phyloP scores from a whole-genome alignment of 1,140 invertebrate species.

The Venturia canescens region DNA sequence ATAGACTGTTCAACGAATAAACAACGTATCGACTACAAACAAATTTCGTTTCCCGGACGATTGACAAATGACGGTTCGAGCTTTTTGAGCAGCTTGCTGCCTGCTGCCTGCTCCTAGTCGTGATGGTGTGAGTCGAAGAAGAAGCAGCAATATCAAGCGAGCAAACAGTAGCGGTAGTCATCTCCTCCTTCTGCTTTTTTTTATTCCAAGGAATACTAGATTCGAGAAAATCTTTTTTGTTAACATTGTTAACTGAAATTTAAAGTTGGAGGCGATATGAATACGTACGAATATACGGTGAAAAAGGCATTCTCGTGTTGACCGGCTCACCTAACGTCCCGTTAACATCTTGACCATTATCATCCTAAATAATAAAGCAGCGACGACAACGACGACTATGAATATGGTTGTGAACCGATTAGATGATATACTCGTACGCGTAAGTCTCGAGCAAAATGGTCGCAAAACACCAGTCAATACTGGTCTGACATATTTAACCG shows the following conservation, averaged over 20 bases:
- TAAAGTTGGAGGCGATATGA: background rate
- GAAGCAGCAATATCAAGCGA: no score
- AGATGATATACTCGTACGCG: background rate
- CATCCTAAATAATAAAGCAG: constrained; percentile 32
- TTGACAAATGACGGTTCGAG: background rate
- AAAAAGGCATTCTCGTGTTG: background rate
- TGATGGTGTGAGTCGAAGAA: no score
- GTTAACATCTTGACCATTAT: constrained; percentile 23
- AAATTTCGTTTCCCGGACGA: constrained; percentile 7
- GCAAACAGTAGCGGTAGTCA: no score
- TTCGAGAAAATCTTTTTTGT: background rate
- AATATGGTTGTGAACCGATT: background rate
- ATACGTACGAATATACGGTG: background rate
- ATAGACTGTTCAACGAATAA: background rate
- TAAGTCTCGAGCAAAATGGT: constrained; percentile 10
- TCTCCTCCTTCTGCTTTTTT: background rate
- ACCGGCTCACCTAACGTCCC: constrained; percentile 3
- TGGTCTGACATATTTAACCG: constrained; percentile 43
- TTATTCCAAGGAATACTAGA: background rate
- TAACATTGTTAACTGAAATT: background rate
- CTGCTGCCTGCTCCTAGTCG: no score
- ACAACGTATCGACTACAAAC: background rate
- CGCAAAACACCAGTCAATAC: constrained; percentile 42
- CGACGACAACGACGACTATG: constrained; percentile 11
- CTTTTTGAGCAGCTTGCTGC: background rate